Conservation (phyloP, 2,797 vertebrate species). For the Sebastiscus tertius region DNA sequence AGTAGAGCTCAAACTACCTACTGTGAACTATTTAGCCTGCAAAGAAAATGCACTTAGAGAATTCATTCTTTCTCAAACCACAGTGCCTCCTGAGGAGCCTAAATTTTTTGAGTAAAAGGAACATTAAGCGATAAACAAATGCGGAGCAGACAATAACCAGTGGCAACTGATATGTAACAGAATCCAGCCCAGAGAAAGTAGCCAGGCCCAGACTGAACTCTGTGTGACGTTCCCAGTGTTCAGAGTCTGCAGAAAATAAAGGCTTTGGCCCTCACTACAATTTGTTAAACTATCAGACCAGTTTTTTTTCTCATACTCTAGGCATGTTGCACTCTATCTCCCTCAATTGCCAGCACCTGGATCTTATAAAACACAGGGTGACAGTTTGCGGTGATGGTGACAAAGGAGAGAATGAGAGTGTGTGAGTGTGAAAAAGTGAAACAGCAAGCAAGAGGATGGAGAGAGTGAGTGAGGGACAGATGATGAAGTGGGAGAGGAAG, state of each 20-base stretch:
- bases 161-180: constrained; percentile 43
- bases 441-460: constrained; percentile 7
- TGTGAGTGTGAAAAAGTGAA: constrained; percentile 22
- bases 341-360: constrained; percentile 74
- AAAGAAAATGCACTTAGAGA: neutral
- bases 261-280: constrained; percentile 22
- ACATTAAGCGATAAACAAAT: constrained; percentile 46
- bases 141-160: constrained; percentile 42
- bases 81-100: neutral
- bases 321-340: constrained; percentile 49
- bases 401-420: constrained; percentile 53
- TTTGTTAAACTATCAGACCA: constrained; percentile 49
- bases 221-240: constrained; percentile 60
- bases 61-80: constrained; percentile 5
- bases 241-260: constrained; percentile 31
- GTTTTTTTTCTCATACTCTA: neutral
- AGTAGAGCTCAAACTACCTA: neutral
- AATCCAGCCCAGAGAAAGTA: constrained; percentile 42
- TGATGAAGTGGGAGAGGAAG: constrained; percentile 64
- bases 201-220: constrained; percentile 59
- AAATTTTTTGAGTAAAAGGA: neutral
- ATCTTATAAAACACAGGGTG: constrained; percentile 69
- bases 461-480: constrained; percentile 54
- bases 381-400: constrained; percentile 63
- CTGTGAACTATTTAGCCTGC: neutral